A percentile compares a stretch with the other conserved stretches of the same genome.
Conservation (phyloP, 1,140 invertebrate genomes). For the Phocides pigmalion region DNA sequence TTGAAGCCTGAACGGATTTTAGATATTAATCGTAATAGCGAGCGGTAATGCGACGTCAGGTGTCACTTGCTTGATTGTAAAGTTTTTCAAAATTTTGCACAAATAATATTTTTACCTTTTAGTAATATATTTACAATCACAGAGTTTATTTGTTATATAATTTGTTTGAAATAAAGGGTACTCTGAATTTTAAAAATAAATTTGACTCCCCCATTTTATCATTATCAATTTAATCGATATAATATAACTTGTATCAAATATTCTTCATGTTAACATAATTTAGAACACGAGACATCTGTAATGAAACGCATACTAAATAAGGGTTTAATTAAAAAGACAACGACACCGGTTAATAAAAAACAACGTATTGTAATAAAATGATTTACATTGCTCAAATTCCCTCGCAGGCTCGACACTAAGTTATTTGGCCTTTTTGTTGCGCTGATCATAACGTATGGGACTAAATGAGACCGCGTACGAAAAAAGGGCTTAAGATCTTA, state of each 20-base stretch:
- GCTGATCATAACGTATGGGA: constrained; percentile 73
- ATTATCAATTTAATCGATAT: no score
- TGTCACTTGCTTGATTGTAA: constrained; percentile 45
- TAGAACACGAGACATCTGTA: not conserved
- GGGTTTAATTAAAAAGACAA: constrained; percentile 40
- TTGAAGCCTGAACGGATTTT: constrained; percentile 13
- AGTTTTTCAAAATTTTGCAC: no score
- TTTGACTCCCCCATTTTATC: no score
- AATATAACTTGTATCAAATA: no score
- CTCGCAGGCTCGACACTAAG: constrained; percentile 61
- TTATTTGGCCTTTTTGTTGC: constrained; percentile 73
- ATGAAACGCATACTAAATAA: not conserved
- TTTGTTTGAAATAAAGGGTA: no score
- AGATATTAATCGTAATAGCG: not conserved
- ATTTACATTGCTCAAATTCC: constrained; percentile 78
- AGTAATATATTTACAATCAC: no score
- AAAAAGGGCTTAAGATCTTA: constrained; percentile 59
- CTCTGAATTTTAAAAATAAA: no score
- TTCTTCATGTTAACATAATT: no score
- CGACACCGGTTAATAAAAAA: constrained; percentile 60
- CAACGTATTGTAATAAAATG: constrained; percentile 72
- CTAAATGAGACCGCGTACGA: constrained; percentile 56
- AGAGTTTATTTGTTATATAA: no score
- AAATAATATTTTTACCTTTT: no score
- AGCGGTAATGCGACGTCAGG: constrained; percentile 14